Base-by-base conservation (phyloP, 2,797 vertebrate genomes). In the Hipposideros larvatus region DNA sequence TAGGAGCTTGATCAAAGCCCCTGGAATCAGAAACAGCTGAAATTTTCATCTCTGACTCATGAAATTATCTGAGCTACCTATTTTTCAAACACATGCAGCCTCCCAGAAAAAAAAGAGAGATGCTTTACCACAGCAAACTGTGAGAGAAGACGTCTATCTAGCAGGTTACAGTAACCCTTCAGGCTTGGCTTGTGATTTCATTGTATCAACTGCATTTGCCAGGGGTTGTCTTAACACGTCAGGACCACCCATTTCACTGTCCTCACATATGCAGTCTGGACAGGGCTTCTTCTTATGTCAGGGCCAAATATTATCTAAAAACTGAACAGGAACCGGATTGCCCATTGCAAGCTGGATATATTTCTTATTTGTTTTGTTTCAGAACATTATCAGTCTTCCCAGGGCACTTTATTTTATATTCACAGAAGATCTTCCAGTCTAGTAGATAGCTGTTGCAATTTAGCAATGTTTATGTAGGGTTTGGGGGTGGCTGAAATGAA, bases 391-490 rank as follows among this genome's bases (percentile, higher is more conserved):
- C 96, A 21, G 63, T 84, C 28, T 95, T 80, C 80, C n/a, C 93
- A 90, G 57, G 61, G 51, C 4, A 46, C 26, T 94, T 97, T 97
- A 89, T 74, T 94, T 97, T 97, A 89, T 74, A 94, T 91, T 97
- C 97, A 97, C 88, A 96, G 97, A 98, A 91, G 55, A 92, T 46
- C 78, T 95, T 96, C 85, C 2, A 51, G 84, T 97, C 82, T 55
- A 0, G 0, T 37, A 82, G 94, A 84, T 96, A 97, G 90, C 94
- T 96, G 97, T 97, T 94, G 97, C 26, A 97, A 34, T 95, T 98
- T 97, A 71, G 24, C 59, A 65, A 4, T 97, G 95, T 98, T 98
- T 97, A 97, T 97, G 96, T 2, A 96, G 46, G 48, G 95, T 92
- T 82, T 97, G 96, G 94, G 71, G 83, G 83, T 90, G 93, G 79